Evolutionary conservation across 1,140 invertebrate species (phyloP), one percentile per base, ranked within the genome.

Genomic region (Sweltsa coloradensis): DNA sequence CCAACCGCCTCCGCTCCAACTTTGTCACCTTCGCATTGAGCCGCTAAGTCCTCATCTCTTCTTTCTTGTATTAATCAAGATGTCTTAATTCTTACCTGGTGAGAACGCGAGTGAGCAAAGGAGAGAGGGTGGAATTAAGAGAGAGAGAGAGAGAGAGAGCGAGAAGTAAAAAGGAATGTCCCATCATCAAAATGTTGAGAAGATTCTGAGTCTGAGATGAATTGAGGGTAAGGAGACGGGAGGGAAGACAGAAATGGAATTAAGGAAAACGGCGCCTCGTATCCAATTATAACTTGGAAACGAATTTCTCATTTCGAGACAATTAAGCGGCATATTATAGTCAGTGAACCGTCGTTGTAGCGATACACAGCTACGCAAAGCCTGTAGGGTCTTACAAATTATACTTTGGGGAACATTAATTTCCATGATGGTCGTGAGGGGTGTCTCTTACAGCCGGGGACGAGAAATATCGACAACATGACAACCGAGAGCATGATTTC

Each of bases 271-370:
- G 49, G 53, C 50, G 47, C 51, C 52, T 53, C 60, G 60, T 61
- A 64, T 65, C 62, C 63, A 63, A 65, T 64, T 65, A 65, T 64
- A 65, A 65, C 62, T 65, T 65, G 57, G 57, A 59, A 60, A 57
- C 60, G 63, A 61, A 65, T 65, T 65, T 65, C 63, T 65, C 63
- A 65, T 65, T 65, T 64, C 61, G 60, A 60, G 60, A 65, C 63
- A 65, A 65, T 65, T 65, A 65, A 65, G 63, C 57, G 61, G 58
- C 62, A 65, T 65, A 65, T 65, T 65, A 64, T 62, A 63, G 57
- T 57, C 61, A 55, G 51, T 56, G 57, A 53, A 62, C 59, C 62
- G 59, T 59, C 54, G 53, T 53, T 13, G 34, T 21, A 50, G 45
- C 58, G 60, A 61, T 62, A 61, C 60, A 63, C n/a, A n/a, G n/a